Percentiles rank a stretch among this genome's conserved stretches.
These are phyloP conservation scores for Drosophila nannoptera DNA, from an alignment of 1,140 invertebrate genomes.

Conservation along the genomic window DNA sequence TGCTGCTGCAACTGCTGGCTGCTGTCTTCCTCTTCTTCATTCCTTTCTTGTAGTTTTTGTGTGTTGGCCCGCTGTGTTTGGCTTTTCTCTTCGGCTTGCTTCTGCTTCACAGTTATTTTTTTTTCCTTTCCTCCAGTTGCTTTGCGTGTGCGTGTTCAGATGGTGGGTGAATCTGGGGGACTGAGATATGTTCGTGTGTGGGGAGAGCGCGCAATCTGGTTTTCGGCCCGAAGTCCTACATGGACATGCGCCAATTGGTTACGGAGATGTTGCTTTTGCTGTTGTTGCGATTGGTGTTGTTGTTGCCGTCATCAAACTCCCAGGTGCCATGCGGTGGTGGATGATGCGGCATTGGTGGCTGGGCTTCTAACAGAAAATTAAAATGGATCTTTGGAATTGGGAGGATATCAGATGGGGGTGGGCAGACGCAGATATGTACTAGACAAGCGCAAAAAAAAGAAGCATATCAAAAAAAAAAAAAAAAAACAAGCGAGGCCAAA, in stretches of 20 bases:
- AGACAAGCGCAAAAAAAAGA: conserved; percentile 2
- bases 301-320: conserved; percentile 44
- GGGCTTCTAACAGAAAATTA: conserved; percentile 23
- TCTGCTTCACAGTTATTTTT: background rate
- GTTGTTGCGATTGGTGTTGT: conserved; percentile 29
- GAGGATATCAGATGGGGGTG: background rate
- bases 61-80: background rate
- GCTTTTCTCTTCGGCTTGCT: background rate
- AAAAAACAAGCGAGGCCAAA: conserved; percentile 45
- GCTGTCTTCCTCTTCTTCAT: background rate
- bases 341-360: conserved; percentile 31
- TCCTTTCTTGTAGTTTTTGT: background rate
- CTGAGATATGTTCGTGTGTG: too few species aligned
- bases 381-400: conserved; percentile 3
- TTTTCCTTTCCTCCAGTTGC: background rate
- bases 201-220: background rate
- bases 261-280: conserved; percentile 41
- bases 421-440: conserved; percentile 1
- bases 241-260: conserved; percentile 45
- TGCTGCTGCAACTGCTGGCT: background rate
- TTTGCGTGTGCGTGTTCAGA: background rate
- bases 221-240: conserved; percentile 10
- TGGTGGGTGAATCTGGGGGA: too few species aligned
- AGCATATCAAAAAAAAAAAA: conserved; percentile 34
- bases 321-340: conserved; percentile 20